Percentiles rank a stretch among this genome's conserved stretches.
phyloP scores from a whole-genome alignment of 2,113 vertebrate genomes.

The Pavo muticus region DNA sequence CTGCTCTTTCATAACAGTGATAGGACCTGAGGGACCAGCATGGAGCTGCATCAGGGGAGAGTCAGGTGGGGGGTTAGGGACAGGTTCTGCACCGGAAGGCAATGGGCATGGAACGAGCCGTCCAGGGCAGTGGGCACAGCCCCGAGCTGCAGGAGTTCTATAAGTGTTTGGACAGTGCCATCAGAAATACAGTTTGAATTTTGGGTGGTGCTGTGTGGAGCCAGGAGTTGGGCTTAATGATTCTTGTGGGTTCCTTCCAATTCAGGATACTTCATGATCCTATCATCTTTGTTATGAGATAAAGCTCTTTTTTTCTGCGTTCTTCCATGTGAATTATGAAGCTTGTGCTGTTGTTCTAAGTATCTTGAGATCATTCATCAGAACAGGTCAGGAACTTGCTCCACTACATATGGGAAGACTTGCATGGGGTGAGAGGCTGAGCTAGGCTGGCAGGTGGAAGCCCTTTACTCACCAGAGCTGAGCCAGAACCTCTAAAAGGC shows the following conservation, averaged over 20 bases:
- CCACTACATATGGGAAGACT: neutral
- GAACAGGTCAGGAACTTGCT: neutral
- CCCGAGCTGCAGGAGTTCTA: neutral
- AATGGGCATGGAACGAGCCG: neutral
- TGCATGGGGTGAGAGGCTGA: neutral
- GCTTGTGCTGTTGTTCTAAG: neutral
- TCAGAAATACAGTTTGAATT: neutral
- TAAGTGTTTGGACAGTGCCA: neutral
- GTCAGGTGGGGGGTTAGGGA: neutral
- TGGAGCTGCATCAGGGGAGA: neutral
- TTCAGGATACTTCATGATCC: neutral
- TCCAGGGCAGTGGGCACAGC: no score
- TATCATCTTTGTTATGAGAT: neutral
- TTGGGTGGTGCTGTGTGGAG: neutral
- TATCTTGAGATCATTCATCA: neutral
- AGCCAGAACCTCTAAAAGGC: neutral
- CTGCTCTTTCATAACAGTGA: neutral
- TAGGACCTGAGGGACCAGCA: no score
- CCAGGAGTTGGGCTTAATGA: neutral
- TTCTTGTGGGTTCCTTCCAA: neutral
- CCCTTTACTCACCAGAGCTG: fast-evolving
- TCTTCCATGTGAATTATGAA: neutral
- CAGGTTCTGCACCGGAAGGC: neutral
- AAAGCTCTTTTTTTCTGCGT: neutral
- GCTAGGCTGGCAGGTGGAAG: fast-evolving